These are phyloP conservation scores for Ctenoplectra terminalis DNA, from an alignment of 1,140 invertebrate species.

Conservation along the genomic window DNA sequence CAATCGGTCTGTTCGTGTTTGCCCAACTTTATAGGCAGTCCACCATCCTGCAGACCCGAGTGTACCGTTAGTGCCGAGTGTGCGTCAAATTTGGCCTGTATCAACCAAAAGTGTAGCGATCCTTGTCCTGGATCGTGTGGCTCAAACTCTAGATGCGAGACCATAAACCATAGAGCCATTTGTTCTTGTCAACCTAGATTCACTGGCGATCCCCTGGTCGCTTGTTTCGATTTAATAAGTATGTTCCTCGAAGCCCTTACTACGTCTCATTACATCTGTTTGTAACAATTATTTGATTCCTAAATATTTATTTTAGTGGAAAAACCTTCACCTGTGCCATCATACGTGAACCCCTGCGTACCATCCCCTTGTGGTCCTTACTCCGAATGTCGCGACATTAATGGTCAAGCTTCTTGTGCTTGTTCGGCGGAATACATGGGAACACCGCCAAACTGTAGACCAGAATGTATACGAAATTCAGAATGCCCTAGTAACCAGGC, in stretches of 20 bases:
- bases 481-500: constrained; percentile 86
- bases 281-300: not conserved
- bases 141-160: constrained; percentile 81
- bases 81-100: constrained; percentile 80
- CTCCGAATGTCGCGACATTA: constrained; percentile 79
- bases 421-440: constrained; percentile 86
- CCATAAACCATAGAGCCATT: constrained; percentile 84
- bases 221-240: constrained; percentile 82
- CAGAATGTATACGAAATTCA: constrained; percentile 87
- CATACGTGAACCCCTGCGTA: constrained; percentile 79
- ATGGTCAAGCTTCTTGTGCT: constrained; percentile 83
- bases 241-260: constrained; percentile 58
- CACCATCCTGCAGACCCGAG: constrained; percentile 83
- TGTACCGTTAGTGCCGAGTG: constrained; percentile 83
- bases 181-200: constrained; percentile 83
- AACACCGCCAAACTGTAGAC: constrained; percentile 86
- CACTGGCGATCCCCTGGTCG: constrained; percentile 85
- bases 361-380: constrained; percentile 83
- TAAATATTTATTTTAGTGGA: not conserved
- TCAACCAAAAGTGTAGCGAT: constrained; percentile 83
- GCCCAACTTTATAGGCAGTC: constrained; percentile 82
- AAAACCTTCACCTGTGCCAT: constrained; percentile 10
- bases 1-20: constrained; percentile 83
- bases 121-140: constrained; percentile 84
- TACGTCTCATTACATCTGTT: not conserved